A percentile compares a stretch with the other conserved stretches of the same genome.
Evolutionary conservation across 2,113 vertebrate genomes (phyloP).

Genomic region (Chlorodrepanis virens): DNA sequence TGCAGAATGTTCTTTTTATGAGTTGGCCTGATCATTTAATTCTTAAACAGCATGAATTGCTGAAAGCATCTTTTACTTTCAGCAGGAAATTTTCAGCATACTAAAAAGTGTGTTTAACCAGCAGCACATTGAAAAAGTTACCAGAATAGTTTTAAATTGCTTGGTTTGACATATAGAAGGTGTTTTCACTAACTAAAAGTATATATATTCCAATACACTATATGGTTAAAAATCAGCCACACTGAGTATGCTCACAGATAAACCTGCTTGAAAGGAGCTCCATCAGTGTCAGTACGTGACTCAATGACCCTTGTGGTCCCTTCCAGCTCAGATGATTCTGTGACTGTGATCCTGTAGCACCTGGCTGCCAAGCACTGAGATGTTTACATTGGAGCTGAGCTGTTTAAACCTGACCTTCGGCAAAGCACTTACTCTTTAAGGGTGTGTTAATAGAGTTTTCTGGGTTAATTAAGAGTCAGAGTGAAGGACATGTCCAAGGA

Average conservation of each 20-base stretch:
- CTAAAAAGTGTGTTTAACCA: background rate
- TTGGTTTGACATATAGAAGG: background rate
- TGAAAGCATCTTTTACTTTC: background rate
- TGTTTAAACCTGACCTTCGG: background rate
- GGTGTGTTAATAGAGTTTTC: background rate
- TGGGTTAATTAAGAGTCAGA: background rate
- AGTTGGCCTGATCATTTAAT: background rate
- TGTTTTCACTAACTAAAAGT: background rate
- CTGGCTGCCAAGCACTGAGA: background rate
- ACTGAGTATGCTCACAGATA: background rate
- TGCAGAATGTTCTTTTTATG: background rate
- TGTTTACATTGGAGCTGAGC: background rate
- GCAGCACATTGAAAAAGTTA: background rate
- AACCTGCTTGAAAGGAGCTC: background rate
- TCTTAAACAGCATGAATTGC: background rate
- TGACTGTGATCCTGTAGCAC: background rate
- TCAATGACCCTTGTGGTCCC: background rate
- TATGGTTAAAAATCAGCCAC: background rate
- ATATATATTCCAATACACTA: background rate
- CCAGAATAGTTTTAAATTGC: background rate
- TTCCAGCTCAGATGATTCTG: background rate
- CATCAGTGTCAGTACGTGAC: background rate
- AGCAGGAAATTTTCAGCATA: background rate
- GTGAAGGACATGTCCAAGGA: background rate
- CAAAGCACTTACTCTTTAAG: background rate